Evolutionary conservation across 2,113 vertebrate species (phyloP), one percentile per base, ranked within the genome.

Genomic region (Microcebus tavaratra): DNA sequence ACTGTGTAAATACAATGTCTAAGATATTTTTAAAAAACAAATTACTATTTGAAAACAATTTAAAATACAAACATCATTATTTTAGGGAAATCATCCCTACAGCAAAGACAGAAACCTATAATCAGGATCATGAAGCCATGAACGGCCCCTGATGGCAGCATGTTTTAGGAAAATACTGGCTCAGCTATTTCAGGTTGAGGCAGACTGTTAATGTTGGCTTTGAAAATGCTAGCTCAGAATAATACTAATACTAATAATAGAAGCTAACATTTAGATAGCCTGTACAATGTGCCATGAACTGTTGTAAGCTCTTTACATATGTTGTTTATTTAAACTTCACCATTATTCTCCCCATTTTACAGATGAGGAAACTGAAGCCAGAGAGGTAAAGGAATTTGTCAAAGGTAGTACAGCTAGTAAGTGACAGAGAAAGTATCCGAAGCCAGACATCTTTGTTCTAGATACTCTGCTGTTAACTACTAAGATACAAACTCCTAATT

Each of bases 41-140:
- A 93, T 65, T 25, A 88, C 20, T 11, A 81, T 72, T 94, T 95
- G 9, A n/a, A 95, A 97, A 92, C 53, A 34, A 34, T 25, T 65
- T 36, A 31, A 95, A 95, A 63, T 90, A 23, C 20, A 94, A 93
- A 72, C 21, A 93, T 79, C 21, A 65, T 13, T 79, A 61, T 79
- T n/a, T 91, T 96, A 27, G 65, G 55, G 70, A 95, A 96, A 91
- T 86, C 17, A 94, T 67, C 45, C 61, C 8, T 48, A 61, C 1
- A 82, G n/a, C 25, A 96, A 97, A 91, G 25, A 68, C 21, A 89
- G 59, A 96, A 95, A 81, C 12, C 31, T 93, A 23, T 88, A 68
- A 70, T 93, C 39, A 95, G 59, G 45, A 89, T 88, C 17, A 76
- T 17, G 59, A 88, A 7, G 36, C 42, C 84, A 70, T 4, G 8